Evolutionary conservation across 2,113 vertebrate genomes (phyloP), one percentile per base, ranked within the genome.

Genomic region (Parus major): DNA sequence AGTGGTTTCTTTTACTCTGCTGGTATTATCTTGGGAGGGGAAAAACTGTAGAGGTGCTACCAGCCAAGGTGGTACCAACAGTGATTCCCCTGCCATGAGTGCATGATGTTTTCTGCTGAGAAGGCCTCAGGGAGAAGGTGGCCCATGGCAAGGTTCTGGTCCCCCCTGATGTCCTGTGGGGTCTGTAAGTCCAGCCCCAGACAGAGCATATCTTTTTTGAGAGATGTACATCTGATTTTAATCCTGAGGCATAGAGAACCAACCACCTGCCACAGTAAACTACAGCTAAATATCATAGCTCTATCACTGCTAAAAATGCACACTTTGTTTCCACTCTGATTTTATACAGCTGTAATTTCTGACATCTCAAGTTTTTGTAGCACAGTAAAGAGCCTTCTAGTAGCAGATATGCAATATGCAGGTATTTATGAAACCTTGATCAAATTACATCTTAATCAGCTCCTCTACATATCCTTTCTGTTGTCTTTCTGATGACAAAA

Each of bases 401-500:
- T 21, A 90, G 68, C 15, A 77, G 28, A 41, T 56, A 80, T 19
- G 35, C 17, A 87, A 79, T 52, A 57, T 61, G 73, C 46, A 87
- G 23, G 27, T 68, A 60, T 80, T 94, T 82, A 83, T 63, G 57
- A 91, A 95, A 83, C 21, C 36, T 66, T 86, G 23, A 88, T 81
- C 29, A 91, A 92, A 49, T 92, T 81, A 60, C 31, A 35, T 71
- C 60, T 81, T 73, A 60, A 92, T 71, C 60, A 94, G 35, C 44
- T 90, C 60, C 25, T 88, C 36, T 88, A 33, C 21, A 41, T 56
- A 63, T 25, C 24, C 12, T 75, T 80, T 65, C 33, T 70, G 56
- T 69, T 90, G 36, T 42, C 47, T 50, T 95, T 71, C 50, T 86
- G 47, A 88, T 83, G 56, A 78, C 42, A 93, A 84, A 82, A 88